Percentiles rank a stretch among this genome's conserved stretches.
phyloP scores from a whole-genome alignment of 2,888 invertebrate genomes.

The Apocheima hispidaria region DNA sequence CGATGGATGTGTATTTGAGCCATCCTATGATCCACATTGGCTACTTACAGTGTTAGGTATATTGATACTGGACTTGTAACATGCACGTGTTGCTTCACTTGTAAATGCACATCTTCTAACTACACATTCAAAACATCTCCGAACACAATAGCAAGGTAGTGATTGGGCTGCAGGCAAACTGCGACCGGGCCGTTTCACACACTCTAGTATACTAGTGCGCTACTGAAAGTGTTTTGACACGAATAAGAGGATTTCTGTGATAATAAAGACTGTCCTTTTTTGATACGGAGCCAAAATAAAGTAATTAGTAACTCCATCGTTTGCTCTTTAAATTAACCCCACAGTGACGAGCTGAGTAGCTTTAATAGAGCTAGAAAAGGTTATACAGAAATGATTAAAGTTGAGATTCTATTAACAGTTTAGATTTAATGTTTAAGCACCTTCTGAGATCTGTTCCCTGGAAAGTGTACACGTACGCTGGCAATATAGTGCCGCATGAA shows the following conservation, averaged over 20 bases:
- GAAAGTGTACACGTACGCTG: constrained; percentile 49
- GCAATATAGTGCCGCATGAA: constrained; percentile 63
- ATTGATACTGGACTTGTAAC: constrained; percentile 4
- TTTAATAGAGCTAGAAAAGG: neutral
- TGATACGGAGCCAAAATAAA: too few relatives aligned
- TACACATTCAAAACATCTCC: constrained; percentile 6
- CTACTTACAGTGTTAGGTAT: neutral
- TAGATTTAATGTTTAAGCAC: constrained; percentile 1
- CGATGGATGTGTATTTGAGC: too few relatives aligned
- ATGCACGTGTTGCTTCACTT: constrained; percentile 42
- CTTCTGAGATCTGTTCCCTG: constrained; percentile 24
- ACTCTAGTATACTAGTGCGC: neutral
- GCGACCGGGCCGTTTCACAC: neutral
- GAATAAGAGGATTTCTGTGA: too few relatives aligned
- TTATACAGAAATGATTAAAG: neutral
- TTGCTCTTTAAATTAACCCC: too few relatives aligned
- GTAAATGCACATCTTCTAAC: constrained; percentile 39
- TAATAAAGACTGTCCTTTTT: too few relatives aligned
- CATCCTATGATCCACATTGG: neutral
- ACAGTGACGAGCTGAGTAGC: neutral
- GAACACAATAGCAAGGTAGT: constrained; percentile 5
- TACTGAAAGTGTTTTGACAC: too few relatives aligned
- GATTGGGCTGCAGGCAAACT: constrained; percentile 14
- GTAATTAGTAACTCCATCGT: too few relatives aligned
- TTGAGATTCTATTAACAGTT: neutral